These are phyloP conservation scores for Onychomys torridus DNA, from an alignment of 2,797 vertebrate species.

Conservation along the genomic window DNA sequence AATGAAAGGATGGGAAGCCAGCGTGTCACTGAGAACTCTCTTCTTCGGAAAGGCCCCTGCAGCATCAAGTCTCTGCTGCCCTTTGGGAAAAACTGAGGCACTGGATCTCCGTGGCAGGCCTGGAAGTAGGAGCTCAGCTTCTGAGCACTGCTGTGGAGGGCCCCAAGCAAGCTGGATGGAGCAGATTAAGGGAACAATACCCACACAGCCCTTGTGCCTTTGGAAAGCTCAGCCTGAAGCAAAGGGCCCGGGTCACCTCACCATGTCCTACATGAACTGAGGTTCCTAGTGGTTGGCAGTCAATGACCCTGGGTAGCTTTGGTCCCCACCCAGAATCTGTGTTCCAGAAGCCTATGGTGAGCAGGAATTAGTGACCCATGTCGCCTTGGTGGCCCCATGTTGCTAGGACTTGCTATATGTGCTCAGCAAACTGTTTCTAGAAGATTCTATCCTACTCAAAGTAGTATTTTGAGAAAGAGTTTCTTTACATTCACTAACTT, in stretches of 20 bases:
- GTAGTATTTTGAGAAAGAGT: neutral
- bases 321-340: neutral
- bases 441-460: neutral
- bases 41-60: neutral
- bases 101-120: neutral
- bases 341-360: conserved; percentile 62
- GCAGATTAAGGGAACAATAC: neutral
- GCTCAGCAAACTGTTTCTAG: conserved; percentile 49
- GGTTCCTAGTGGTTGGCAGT: neutral
- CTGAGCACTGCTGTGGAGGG: neutral
- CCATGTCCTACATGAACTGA: neutral
- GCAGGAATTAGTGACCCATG: conserved; percentile 2
- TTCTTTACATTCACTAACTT: neutral
- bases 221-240: neutral
- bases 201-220: rapidly evolving
- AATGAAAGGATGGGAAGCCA: neutral
- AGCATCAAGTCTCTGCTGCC: neutral
- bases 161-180: neutral
- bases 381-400: conserved; percentile 48
- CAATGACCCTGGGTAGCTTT: neutral
- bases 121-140: neutral
- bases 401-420: conserved; percentile 8
- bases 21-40: neutral
- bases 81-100: neutral
- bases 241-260: neutral